Conservation (phyloP, 2,888 invertebrate species). For the Tachystola acroxantha region DNA sequence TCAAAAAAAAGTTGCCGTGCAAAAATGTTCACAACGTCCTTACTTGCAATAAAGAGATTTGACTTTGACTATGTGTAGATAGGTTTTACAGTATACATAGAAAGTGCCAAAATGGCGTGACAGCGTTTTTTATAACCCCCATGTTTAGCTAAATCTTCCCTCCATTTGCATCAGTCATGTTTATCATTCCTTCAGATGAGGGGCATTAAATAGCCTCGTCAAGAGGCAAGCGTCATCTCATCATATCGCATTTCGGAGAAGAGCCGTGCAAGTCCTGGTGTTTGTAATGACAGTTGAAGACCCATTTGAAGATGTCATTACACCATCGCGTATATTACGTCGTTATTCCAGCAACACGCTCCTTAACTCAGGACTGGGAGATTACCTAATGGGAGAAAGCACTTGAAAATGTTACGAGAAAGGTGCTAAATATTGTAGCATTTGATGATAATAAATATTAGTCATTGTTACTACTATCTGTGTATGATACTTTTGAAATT, state of each 20-base stretch:
- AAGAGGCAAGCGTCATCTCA: conserved; percentile 45
- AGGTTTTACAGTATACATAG: too few relatives aligned
- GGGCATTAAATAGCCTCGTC: conserved; percentile 28
- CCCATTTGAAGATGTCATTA: conserved; percentile 62
- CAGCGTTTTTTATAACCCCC: too few relatives aligned
- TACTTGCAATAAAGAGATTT: too few relatives aligned
- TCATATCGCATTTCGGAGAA: conserved; percentile 48
- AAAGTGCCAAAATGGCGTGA: too few relatives aligned
- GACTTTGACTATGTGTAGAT: too few relatives aligned
- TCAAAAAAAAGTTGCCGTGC: too few relatives aligned
- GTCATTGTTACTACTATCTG: too few relatives aligned
- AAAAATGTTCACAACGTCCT: too few relatives aligned
- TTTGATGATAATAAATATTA: neutral
- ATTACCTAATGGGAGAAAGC: neutral
- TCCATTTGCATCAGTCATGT: conserved; percentile 1
- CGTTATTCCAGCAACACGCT: conserved; percentile 57
- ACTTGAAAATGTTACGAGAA: neutral
- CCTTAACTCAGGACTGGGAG: conserved; percentile 15
- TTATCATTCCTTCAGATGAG: conserved; percentile 14
- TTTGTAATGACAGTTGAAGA: conserved; percentile 52
- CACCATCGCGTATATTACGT: conserved; percentile 56
- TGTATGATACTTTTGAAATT: too few relatives aligned
- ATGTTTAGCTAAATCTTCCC: too few relatives aligned
- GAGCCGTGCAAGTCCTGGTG: too few relatives aligned
- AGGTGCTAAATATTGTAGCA: neutral